Conservation (phyloP, 1,140 invertebrate genomes). For the Caenorhabditis latens region DNA sequence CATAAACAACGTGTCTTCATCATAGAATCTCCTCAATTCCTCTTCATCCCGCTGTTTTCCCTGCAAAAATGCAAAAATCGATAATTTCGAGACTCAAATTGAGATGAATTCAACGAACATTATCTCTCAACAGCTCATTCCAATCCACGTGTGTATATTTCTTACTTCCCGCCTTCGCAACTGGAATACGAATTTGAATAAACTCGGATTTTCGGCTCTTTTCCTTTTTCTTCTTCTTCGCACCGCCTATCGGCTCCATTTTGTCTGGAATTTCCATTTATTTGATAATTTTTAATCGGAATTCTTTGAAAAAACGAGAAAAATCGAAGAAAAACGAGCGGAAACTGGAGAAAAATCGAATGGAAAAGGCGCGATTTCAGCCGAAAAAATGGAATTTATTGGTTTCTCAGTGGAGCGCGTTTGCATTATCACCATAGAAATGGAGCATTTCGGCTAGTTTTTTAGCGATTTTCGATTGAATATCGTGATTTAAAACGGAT, state of each 20-base stretch:
- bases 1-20: slow-evolving; percentile 47
- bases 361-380: no score
- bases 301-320: not conserved
- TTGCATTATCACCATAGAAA: no score
- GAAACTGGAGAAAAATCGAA: not conserved
- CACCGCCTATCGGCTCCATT: not conserved
- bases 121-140: not conserved
- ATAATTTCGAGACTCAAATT: not conserved
- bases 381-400: no score
- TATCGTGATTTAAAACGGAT: no score
- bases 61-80: slow-evolving; percentile 13
- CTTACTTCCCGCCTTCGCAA: slow-evolving; percentile 14
- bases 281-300: not conserved
- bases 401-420: no score
- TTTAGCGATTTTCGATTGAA: no score
- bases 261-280: not conserved
- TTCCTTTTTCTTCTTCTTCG: slow-evolving; percentile 43
- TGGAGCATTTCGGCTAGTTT: no score
- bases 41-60: slow-evolving; percentile 12
- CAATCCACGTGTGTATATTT: slow-evolving; percentile 27
- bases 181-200: not conserved
- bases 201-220: not conserved
- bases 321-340: slow-evolving; percentile 8
- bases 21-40: not conserved
- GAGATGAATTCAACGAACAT: not conserved